Percentiles rank a stretch among this genome's conserved stretches.
Evolutionary conservation across 2,888 invertebrate genomes (phyloP).

Genomic region (Coelinius sp.): DNA sequence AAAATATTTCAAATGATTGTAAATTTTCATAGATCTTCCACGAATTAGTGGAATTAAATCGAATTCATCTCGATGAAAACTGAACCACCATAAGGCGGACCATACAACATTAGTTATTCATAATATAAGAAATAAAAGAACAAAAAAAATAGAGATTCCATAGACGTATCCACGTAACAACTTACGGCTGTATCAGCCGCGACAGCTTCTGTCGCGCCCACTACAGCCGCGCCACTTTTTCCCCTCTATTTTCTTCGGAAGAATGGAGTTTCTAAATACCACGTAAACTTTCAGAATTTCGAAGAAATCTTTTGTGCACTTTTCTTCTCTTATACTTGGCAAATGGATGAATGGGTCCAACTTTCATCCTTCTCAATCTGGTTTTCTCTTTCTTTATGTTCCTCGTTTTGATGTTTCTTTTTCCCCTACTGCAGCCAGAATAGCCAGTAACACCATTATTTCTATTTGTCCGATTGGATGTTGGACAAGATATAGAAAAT

Average conservation of each 20-base stretch:
- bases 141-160: no score
- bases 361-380: slow-evolving; percentile 2
- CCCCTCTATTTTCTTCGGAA: not conserved
- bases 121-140: no score
- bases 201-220: no score
- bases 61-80: no score
- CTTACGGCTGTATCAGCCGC: no score
- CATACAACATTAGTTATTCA: no score
- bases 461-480: slow-evolving; percentile 20
- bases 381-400: not conserved
- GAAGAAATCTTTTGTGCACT: slow-evolving; percentile 6
- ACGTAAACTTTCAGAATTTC: slow-evolving; percentile 8
- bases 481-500: slow-evolving; percentile 56
- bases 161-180: no score
- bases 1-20: no score
- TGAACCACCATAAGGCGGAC: no score
- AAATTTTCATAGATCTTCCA: no score
- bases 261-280: slow-evolving; percentile 17
- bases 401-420: not conserved
- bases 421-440: not conserved
- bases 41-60: no score
- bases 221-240: no score
- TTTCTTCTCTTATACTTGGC: not conserved
- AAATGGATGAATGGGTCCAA: slow-evolving; percentile 14
- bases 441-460: slow-evolving; percentile 14